Evolutionary conservation across 1,140 invertebrate genomes (phyloP).

Genomic region (Neelides sp.): DNA sequence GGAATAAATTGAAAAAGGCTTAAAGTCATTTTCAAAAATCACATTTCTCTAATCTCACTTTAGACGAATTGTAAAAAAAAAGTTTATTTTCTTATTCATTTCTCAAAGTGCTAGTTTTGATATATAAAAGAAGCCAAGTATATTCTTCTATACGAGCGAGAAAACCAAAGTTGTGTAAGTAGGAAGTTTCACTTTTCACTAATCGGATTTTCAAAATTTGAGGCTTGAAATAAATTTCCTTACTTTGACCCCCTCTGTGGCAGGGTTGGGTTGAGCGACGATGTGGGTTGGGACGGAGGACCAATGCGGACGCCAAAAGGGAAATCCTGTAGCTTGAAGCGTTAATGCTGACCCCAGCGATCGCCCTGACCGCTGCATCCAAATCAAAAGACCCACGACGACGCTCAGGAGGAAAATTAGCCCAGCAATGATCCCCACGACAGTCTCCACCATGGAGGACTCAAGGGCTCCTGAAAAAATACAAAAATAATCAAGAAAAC

Average conservation of each 20-base stretch:
- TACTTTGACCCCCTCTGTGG: constrained; percentile 30
- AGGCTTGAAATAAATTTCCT: too few species aligned
- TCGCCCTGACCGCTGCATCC: constrained; percentile 24
- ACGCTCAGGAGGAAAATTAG: constrained; percentile 25
- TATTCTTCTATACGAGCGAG: too few species aligned
- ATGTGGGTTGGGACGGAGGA: constrained; percentile 29
- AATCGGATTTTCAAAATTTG: too few species aligned
- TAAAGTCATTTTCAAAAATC: too few species aligned
- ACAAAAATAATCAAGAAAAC: constrained; percentile 1
- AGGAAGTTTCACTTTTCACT: too few species aligned
- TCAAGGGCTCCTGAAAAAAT: constrained; percentile 28
- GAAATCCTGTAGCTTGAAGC: constrained; percentile 21
- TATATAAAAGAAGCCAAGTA: too few species aligned
- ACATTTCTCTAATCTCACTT: too few species aligned
- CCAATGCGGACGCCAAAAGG: constrained; percentile 25
- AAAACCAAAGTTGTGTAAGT: too few species aligned
- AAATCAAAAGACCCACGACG: constrained; percentile 24
- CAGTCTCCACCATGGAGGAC: constrained; percentile 29
- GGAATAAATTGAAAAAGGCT: too few species aligned
- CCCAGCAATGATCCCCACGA: constrained; percentile 29
- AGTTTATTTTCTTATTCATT: too few species aligned
- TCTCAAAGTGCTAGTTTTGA: too few species aligned
- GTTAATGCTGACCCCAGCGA: constrained; percentile 23
- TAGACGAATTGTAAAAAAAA: too few species aligned
- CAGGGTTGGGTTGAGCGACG: constrained; percentile 25